Percentiles rank a stretch among this genome's conserved stretches.
These are phyloP conservation scores for Montipora foliosa DNA, from an alignment of 64 coral and sea anemone genomes.

Conservation along the genomic window DNA sequence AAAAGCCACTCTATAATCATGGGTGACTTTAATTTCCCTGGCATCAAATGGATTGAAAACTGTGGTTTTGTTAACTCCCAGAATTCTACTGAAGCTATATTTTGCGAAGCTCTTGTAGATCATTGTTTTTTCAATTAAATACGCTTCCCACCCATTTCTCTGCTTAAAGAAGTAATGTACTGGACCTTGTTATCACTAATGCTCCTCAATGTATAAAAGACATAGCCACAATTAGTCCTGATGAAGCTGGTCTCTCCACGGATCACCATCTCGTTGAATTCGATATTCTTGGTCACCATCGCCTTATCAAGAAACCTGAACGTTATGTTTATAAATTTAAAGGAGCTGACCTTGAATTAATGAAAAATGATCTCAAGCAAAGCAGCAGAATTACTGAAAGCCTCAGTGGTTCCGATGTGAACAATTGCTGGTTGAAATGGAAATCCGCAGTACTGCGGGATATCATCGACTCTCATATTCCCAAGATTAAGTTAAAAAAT, in stretches of 20 bases:
- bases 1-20: too few species aligned
- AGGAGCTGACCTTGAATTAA: slow-evolving; percentile 4
- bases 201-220: neutral
- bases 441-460: neutral
- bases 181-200: too few species aligned
- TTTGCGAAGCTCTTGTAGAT: too few species aligned
- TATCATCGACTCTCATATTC: neutral
- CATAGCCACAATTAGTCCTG: neutral
- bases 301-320: slow-evolving; percentile 4
- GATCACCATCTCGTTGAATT: slow-evolving; percentile 23
- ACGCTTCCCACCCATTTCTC: too few species aligned
- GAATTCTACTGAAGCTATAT: too few species aligned
- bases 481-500: neutral
- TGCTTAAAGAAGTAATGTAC: too few species aligned
- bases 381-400: slow-evolving; percentile 8
- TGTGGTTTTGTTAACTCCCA: too few species aligned
- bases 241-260: slow-evolving; percentile 2
- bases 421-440: neutral
- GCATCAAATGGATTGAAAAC: too few species aligned
- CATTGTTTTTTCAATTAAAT: too few species aligned
- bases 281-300: neutral
- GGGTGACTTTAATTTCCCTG: too few species aligned
- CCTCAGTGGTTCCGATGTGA: neutral
- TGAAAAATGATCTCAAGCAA: slow-evolving; percentile 23
- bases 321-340: slow-evolving; percentile 26